These are phyloP conservation scores for Gavialis gangeticus DNA, from an alignment of 2,113 vertebrate species.

Conservation along the genomic window DNA sequence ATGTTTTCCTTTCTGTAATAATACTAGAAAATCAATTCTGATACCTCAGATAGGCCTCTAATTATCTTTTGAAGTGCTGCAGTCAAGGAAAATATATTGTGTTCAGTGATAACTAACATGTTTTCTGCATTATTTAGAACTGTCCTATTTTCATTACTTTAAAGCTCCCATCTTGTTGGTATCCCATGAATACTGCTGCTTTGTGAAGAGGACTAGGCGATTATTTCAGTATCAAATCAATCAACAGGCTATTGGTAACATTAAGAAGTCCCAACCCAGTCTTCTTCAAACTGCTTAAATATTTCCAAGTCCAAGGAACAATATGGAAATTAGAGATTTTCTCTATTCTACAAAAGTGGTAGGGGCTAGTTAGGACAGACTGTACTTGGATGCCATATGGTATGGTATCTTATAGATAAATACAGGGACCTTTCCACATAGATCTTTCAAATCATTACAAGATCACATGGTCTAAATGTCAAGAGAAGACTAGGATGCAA, in stretches of 20 bases:
- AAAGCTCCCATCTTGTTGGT: not conserved
- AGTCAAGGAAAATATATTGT: not conserved
- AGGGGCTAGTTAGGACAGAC: too few relatives aligned
- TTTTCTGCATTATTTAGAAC: not conserved
- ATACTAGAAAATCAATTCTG: conserved; percentile 6
- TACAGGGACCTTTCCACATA: not conserved
- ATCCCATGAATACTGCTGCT: not conserved
- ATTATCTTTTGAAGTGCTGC: not conserved
- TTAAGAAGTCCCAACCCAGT: fast-evolving
- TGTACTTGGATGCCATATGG: too few relatives aligned
- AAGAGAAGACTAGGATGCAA: not conserved
- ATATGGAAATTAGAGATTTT: not conserved
- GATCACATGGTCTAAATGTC: not conserved
- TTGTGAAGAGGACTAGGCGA: not conserved
- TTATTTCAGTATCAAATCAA: not conserved
- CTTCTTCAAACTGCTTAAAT: not conserved
- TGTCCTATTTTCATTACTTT: not conserved
- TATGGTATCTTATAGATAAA: too few relatives aligned
- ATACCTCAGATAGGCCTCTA: not conserved
- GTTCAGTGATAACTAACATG: not conserved
- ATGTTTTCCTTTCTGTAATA: conserved; percentile 5
- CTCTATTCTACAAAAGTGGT: too few relatives aligned
- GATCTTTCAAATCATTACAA: not conserved
- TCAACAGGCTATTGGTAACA: not conserved
- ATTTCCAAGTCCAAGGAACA: not conserved